phyloP scores from a whole-genome alignment of 2,113 vertebrate genomes.

The Paradisaea rubra region DNA sequence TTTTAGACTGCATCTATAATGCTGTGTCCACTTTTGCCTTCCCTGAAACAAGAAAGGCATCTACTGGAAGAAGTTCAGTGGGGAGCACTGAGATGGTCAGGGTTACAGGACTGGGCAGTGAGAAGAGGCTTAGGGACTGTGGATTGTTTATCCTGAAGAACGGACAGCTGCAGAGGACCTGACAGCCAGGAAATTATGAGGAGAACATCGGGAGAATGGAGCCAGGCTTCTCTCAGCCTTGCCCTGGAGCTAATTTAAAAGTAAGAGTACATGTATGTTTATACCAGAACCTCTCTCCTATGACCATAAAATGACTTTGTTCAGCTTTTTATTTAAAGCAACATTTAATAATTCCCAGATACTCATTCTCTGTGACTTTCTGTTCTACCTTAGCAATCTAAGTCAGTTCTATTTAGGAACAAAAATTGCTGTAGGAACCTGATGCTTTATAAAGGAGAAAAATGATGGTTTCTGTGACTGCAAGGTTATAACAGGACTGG shows the following conservation, averaged over 20 bases:
- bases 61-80: neutral
- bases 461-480: neutral
- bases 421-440: neutral
- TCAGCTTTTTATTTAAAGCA: neutral
- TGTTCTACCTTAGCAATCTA: neutral
- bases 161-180: neutral
- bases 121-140: neutral
- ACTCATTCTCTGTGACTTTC: neutral
- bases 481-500: neutral
- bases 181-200: neutral
- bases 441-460: neutral
- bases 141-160: neutral
- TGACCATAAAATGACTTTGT: neutral
- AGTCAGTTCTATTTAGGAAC: neutral
- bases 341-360: neutral
- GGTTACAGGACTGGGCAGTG: neutral
- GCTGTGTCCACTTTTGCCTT: neutral
- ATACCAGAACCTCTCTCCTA: neutral
- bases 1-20: neutral
- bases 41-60: neutral
- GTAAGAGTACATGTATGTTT: neutral
- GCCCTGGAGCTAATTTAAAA: neutral
- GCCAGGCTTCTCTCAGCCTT: neutral
- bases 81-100: neutral
- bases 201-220: neutral